Conservation (phyloP, 2,113 vertebrate species). For the Pluvialis apricaria region DNA sequence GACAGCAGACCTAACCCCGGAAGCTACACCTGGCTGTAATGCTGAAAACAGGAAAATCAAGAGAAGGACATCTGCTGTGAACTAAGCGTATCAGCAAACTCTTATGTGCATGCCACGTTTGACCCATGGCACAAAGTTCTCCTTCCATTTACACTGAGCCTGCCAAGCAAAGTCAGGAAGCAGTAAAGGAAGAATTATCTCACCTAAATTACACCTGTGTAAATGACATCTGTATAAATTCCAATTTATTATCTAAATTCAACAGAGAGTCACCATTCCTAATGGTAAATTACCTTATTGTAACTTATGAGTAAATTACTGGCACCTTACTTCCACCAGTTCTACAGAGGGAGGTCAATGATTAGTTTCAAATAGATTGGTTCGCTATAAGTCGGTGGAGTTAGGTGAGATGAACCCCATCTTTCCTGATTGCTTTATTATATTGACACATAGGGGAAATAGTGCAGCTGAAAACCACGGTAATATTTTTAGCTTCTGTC, state of each 20-base stretch:
- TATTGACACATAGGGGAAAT: not conserved
- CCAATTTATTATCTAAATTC: not conserved
- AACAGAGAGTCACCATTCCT: not conserved
- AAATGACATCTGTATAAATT: not conserved
- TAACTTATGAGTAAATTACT: not conserved
- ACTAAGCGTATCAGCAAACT: not conserved
- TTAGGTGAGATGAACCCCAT: not conserved
- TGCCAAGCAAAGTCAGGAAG: not conserved
- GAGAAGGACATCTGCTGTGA: not conserved
- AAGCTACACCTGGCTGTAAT: not conserved
- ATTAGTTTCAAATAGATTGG: not conserved
- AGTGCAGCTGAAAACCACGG: not conserved
- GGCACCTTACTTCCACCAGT: not conserved
- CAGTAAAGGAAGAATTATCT: not conserved
- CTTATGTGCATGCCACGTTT: rapidly evolving
- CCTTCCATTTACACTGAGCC: not conserved
- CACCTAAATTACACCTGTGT: not conserved
- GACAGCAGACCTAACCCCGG: not conserved
- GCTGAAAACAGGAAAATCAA: not conserved
- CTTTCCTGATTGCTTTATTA: not conserved
- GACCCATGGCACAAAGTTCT: not conserved
- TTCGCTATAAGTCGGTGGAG: not conserved
- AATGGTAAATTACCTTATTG: not conserved
- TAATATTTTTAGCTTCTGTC: not conserved
- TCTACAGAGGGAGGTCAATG: not conserved